These are phyloP conservation scores for Eidolon dupreanum DNA, from an alignment of 2,797 vertebrate species.

Conservation along the genomic window DNA sequence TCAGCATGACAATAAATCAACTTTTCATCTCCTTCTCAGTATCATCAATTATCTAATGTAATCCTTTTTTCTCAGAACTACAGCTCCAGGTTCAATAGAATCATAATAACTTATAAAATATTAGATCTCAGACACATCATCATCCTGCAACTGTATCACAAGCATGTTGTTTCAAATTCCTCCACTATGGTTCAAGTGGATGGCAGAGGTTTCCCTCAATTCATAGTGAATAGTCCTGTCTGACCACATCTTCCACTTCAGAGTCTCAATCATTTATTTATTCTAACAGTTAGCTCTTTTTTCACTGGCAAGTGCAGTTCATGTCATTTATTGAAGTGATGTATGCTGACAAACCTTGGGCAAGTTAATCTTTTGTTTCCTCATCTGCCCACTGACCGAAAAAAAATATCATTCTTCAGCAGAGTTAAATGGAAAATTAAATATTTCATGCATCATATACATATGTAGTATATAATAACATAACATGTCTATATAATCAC, in stretches of 20 bases:
- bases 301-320: neutral
- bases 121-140: neutral
- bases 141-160: neutral
- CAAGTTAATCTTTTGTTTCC: neutral
- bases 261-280: neutral
- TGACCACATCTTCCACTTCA: neutral
- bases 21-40: neutral
- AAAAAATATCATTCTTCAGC: neutral
- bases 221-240: neutral
- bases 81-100: neutral
- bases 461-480: neutral
- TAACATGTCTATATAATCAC: neutral
- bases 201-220: neutral
- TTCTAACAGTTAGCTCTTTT: neutral
- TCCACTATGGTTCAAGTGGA: neutral
- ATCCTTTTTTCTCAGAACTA: neutral
- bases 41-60: neutral
- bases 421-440: neutral
- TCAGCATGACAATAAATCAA: neutral
- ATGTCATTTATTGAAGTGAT: neutral
- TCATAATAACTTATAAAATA: neutral
- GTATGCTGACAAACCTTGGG: neutral
- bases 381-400: neutral
- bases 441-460: neutral
- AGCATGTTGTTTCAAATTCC: neutral